phyloP scores from a whole-genome alignment of 2,797 vertebrate genomes.

The Eurystomus glaucurus region DNA sequence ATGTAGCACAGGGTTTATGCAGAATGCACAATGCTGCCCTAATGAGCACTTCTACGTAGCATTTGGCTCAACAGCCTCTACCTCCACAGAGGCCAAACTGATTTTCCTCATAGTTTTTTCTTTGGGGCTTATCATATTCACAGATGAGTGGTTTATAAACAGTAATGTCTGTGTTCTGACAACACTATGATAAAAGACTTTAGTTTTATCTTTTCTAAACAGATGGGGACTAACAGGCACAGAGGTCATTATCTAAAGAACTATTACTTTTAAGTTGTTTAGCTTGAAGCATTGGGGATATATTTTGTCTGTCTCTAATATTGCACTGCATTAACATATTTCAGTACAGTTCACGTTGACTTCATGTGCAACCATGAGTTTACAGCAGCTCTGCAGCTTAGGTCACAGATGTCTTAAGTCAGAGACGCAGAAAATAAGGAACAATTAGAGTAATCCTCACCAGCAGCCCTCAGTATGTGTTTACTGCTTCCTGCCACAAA shows the following conservation, averaged over 20 bases:
- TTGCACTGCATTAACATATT: background rate
- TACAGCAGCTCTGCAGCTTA: background rate
- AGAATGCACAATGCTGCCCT: background rate
- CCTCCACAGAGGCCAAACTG: background rate
- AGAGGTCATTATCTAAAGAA: background rate
- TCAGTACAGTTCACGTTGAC: background rate
- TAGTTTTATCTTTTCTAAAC: conserved; percentile 2
- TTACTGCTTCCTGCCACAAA: background rate
- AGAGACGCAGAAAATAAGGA: background rate
- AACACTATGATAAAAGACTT: background rate
- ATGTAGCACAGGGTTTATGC: background rate
- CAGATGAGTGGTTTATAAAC: conserved; percentile 15
- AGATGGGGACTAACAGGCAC: background rate
- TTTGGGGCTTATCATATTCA: background rate
- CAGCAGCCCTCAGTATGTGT: rapidly evolving
- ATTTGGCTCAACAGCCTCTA: background rate
- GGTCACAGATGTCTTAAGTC: background rate
- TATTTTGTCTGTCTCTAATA: background rate
- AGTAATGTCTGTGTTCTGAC: conserved; percentile 10
- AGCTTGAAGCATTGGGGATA: background rate
- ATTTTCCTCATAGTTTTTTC: conserved; percentile 5
- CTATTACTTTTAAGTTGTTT: background rate
- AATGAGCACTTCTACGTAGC: background rate
- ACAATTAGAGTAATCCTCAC: background rate
- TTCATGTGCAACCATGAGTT: background rate